Evolutionary conservation across 2,888 invertebrate species (phyloP), one percentile per base, ranked within the genome.

Genomic region (Calameuta filiformis): DNA sequence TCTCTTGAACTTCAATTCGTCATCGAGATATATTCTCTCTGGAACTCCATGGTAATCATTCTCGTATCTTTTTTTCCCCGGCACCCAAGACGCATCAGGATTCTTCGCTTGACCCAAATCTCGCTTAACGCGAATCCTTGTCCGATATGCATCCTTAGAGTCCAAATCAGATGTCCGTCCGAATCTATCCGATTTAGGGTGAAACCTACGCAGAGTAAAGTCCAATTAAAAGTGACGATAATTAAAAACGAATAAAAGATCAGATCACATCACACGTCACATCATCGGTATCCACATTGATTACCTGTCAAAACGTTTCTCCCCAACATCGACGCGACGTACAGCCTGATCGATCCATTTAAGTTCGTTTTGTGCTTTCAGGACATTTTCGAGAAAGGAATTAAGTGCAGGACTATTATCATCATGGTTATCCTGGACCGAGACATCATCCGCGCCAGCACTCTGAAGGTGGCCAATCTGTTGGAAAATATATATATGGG

Each of bases 261-360:
- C 71, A 15, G 4, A 12, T 33, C 12, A 2, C 40, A 4, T 15
- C 4, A 40, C 40, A 6, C 15, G 4, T 40, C 4, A 23, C 23
- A 4, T 56, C 6, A 56, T 23, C 40, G 23, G 23, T 56, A 23
- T 56, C 40, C 9, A 23, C 6, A 56, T 56, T 23, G 6, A 23
- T 56, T 56, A 56, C 56, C 56, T 56, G 23, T 56, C 56, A 23
- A 56, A 56, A 23, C 56, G 56, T 56, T 56, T 56, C 23, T 23
- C 56, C 56, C 69, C 69, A 11, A 30, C 15, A 9, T 37, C 73
- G 11, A 56, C 68, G 3, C 40, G 56, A 11, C 77, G 83, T 33
- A 85, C 85, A 35, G 81, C 83, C 23, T 84, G 84, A 79, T 90
- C 88, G 80, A 89, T 89, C 89, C 88, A 89, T 78, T 83, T 86